Percentiles rank a stretch among this genome's conserved stretches.
Evolutionary conservation across 92 coral and sea anemone genomes (phyloP).

Genomic region (Micromussa lordhowensis): DNA sequence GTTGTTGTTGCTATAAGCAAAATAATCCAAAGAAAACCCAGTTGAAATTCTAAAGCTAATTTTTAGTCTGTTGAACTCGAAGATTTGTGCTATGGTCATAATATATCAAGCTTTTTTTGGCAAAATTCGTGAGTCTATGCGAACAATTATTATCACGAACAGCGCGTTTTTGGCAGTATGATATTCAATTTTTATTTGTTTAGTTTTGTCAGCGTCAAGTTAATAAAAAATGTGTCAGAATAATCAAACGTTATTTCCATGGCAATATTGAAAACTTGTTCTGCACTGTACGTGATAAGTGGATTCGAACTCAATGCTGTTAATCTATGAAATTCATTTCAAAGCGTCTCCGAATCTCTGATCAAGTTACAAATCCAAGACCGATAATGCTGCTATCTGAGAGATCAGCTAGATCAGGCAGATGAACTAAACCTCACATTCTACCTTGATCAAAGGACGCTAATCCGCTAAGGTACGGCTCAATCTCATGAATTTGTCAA

Average conservation of each 20-base stretch:
- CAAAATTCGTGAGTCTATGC: background rate
- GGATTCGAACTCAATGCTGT: background rate
- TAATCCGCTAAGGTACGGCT: background rate
- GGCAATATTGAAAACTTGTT: conserved; percentile 17
- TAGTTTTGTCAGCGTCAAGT: conserved; percentile 26
- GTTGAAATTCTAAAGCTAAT: background rate
- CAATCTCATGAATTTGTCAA: background rate
- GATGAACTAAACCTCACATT: background rate
- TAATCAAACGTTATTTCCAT: conserved; percentile 39
- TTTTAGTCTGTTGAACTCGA: background rate
- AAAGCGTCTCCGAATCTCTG: background rate
- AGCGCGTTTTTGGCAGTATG: conserved; percentile 19
- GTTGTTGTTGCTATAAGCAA: conserved; percentile 6
- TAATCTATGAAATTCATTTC: background rate
- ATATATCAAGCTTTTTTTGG: too few species aligned
- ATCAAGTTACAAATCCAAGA: background rate
- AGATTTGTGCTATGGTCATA: background rate
- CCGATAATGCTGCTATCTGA: background rate
- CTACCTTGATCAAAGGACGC: background rate
- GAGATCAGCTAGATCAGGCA: background rate
- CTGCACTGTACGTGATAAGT: background rate
- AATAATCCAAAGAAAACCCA: background rate
- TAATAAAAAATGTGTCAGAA: conserved; percentile 39
- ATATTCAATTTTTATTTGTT: conserved; percentile 26
- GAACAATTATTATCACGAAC: background rate